Evolutionary conservation across 2,797 vertebrate genomes (phyloP), one percentile per base, ranked within the genome.

Genomic region (Carduelis carduelis): DNA sequence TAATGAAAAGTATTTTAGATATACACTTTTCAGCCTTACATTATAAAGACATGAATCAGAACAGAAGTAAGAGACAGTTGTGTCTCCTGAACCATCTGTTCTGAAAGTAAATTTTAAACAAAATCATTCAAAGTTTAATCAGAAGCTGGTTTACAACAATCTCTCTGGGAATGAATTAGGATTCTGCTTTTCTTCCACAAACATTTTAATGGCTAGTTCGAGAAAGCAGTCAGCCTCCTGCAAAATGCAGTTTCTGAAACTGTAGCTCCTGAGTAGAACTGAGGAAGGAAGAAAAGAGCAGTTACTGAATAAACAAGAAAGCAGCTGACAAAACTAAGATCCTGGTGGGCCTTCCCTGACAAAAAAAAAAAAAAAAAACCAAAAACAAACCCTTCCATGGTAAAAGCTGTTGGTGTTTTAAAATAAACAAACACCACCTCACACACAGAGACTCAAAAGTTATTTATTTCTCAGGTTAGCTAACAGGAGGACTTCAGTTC

Each of bases 51-150:
- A 63, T 77, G 74, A 92, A 95, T 92, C 92, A 91, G 83, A 94
- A 60, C 30, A 92, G 71, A 94, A 94, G 60, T 21, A 61, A 55
- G 65, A 86, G 83, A 86, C 72, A 91, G 80, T 79, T 90, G 27
- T 5, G 3, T 66, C 80, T 93, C 77, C 80, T 79, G 74, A 91
- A 88, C 83, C 80, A 97, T 95, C 93, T 97, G 89, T 46, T 93
- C 86, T 74, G 83, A 65, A 87, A 95, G 59, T 59, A 88, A 82
- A 82, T 84, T 90, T 93, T 82, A 88, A 94, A 86, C 59, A 93
- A 85, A 95, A 90, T 60, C 5, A 5, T n/a, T 43, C 74, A 53
- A 61, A 87, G 64, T 84, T 94, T 90, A 76, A 93, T 86, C 76
- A 91, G 91, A 84, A 90, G 17, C 63, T 79, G 63, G 30, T 86